A percentile compares a stretch with the other conserved stretches of the same genome.
These are phyloP conservation scores for Adineta ricciae DNA, from an alignment of 2,888 invertebrate genomes.

Conservation along the genomic window DNA sequence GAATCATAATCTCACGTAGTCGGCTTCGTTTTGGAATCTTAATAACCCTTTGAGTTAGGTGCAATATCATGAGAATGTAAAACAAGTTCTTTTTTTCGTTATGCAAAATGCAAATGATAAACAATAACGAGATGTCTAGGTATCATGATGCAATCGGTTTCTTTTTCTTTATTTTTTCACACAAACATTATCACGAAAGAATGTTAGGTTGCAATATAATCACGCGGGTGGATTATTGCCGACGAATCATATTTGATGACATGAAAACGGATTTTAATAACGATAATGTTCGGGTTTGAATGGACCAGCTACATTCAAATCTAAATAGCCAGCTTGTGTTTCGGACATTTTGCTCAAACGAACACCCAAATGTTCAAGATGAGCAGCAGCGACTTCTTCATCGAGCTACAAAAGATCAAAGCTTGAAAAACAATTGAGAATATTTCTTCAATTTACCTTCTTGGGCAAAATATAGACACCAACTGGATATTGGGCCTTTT, in stretches of 20 bases:
- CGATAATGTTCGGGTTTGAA: slow-evolving; percentile 94
- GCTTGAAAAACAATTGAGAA: no score
- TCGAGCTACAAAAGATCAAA: slow-evolving; percentile 58
- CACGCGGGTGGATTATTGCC: not conserved
- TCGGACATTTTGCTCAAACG: slow-evolving; percentile 77
- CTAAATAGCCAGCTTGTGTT: slow-evolving; percentile 80
- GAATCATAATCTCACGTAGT: no score
- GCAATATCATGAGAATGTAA: no score
- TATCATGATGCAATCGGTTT: not conserved
- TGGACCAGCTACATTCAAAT: slow-evolving; percentile 75
- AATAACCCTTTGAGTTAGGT: no score
- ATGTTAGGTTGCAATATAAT: not conserved
- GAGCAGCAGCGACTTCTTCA: slow-evolving; percentile 89
- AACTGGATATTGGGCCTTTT: slow-evolving; percentile 66
- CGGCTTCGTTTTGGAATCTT: no score
- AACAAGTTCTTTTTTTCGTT: no score
- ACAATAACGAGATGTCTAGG: not conserved
- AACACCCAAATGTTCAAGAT: slow-evolving; percentile 87
- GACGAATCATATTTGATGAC: not conserved
- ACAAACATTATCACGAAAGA: not conserved
- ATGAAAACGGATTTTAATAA: slow-evolving; percentile 58
- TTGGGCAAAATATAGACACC: slow-evolving; percentile 91
- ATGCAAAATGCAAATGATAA: no score
- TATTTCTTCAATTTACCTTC: slow-evolving; percentile 50
- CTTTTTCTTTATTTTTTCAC: not conserved